Evolutionary conservation across 2,888 invertebrate genomes (phyloP).

Genomic region (Amitus sp.): DNA sequence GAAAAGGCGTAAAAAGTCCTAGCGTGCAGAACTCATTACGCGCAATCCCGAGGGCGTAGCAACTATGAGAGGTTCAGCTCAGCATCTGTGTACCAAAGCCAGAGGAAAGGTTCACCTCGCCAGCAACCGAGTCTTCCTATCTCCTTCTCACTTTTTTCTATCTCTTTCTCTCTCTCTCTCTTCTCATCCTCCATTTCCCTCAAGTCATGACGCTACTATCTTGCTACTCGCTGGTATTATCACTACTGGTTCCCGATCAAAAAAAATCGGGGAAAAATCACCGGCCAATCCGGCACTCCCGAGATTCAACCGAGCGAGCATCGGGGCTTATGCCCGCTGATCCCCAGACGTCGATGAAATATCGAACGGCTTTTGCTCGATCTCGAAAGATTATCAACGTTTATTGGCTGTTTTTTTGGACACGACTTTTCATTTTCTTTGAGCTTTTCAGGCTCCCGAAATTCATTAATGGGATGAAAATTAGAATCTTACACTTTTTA

Average conservation of each 20-base stretch:
- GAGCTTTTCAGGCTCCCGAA: no score
- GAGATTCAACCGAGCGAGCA: not conserved
- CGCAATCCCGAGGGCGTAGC: conserved; percentile 54
- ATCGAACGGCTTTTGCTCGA: no score
- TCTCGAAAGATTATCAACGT: no score
- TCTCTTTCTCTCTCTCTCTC: conserved; percentile 25
- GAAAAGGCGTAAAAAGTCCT: conserved; percentile 42
- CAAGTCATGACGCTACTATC: conserved; percentile 19
- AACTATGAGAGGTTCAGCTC: conserved; percentile 41
- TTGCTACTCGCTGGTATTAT: conserved; percentile 34
- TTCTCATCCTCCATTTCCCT: conserved; percentile 13
- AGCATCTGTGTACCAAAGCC: conserved; percentile 38
- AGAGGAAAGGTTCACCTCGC: conserved; percentile 39
- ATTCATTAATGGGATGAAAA: no score
- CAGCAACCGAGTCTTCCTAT: conserved; percentile 51
- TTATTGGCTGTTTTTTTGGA: no score
- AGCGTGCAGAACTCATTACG: conserved; percentile 58
- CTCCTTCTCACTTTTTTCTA: conserved; percentile 27
- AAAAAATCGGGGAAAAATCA: conserved; percentile 6
- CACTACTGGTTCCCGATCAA: conserved; percentile 25
- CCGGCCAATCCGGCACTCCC: conserved; percentile 4
- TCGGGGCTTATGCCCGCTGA: conserved; percentile 10
- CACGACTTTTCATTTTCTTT: no score
- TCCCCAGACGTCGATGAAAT: no score
- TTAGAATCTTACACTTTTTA: no score